Percentiles rank a stretch among this genome's conserved stretches.
phyloP scores from a whole-genome alignment of 2,113 vertebrate genomes.

The Callopanchax toddi region DNA sequence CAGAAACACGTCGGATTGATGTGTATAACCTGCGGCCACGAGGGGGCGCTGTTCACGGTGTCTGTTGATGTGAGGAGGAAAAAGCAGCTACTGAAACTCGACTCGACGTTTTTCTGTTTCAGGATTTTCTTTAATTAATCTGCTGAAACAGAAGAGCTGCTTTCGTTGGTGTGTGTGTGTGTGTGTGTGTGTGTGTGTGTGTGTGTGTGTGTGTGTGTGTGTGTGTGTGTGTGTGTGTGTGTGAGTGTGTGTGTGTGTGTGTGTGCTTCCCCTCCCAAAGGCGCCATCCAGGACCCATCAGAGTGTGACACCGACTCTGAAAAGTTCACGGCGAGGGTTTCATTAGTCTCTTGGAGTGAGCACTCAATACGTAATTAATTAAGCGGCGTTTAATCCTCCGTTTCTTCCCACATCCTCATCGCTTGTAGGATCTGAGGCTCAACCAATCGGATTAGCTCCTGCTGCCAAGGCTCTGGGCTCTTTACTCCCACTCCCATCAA shows the following conservation, averaged over 20 bases:
- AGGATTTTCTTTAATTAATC: not conserved
- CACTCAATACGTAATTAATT: slow-evolving; percentile 71
- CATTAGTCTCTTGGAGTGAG: slow-evolving; percentile 60
- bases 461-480: slow-evolving; percentile 26
- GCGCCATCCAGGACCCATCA: slow-evolving; percentile 26
- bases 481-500: not conserved
- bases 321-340: slow-evolving; percentile 56
- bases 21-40: not conserved
- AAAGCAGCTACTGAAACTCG: not conserved
- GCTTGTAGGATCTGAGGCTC: slow-evolving; percentile 56
- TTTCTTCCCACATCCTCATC: slow-evolving; percentile 64
- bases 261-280: not conserved
- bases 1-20: not conserved
- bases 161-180: not conserved
- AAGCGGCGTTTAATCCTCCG: slow-evolving; percentile 66
- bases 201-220: not conserved
- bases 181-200: slow-evolving; percentile 5
- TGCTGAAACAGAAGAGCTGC: not conserved
- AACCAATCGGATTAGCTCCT: slow-evolving; percentile 62
- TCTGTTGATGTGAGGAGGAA: not conserved
- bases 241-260: no score
- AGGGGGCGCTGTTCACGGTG: not conserved
- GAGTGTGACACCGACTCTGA: slow-evolving; percentile 35
- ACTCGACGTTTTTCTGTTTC: no score
- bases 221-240: not conserved